Percentiles rank a stretch among this genome's conserved stretches.
Evolutionary conservation across 2,797 vertebrate genomes (phyloP).

Genomic region (Gorsachius magnificus): DNA sequence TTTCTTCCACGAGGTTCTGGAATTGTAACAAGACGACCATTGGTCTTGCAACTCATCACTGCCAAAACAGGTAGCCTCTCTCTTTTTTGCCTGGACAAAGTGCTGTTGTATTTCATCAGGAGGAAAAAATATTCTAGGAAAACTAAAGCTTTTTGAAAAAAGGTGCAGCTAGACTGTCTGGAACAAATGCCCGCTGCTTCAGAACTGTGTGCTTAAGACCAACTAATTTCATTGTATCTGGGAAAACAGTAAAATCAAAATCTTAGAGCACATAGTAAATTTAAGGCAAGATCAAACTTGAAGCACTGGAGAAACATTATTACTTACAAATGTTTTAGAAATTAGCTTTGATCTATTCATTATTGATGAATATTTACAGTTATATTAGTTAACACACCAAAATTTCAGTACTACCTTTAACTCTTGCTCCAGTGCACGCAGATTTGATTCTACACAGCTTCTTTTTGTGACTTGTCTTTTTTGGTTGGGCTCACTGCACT

Average conservation of each 20-base stretch:
- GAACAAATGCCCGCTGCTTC: neutral
- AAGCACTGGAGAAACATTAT: neutral
- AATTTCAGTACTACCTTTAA: neutral
- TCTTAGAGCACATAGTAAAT: neutral
- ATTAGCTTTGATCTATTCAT: neutral
- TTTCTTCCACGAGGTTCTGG: conserved; percentile 82
- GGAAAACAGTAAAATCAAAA: neutral
- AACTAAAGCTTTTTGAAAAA: neutral
- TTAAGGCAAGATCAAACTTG: neutral
- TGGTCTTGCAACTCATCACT: conserved; percentile 80
- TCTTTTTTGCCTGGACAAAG: neutral
- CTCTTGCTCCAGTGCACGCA: neutral
- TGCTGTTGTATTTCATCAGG: neutral
- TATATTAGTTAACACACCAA: neutral
- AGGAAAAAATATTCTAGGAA: neutral
- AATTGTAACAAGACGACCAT: conserved; percentile 78
- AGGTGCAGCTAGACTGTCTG: neutral
- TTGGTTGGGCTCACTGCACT: conserved; percentile 36
- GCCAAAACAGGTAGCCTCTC: conserved; percentile 76
- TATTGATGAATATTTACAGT: neutral
- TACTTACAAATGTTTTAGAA: neutral
- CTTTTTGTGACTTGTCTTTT: conserved; percentile 45
- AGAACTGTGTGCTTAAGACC: neutral
- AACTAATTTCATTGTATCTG: neutral
- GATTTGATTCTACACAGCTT: neutral